A percentile compares a stretch with the other conserved stretches of the same genome.
These are phyloP conservation scores for Adoxophyes honmai DNA, from an alignment of 1,140 invertebrate species.

Conservation along the genomic window DNA sequence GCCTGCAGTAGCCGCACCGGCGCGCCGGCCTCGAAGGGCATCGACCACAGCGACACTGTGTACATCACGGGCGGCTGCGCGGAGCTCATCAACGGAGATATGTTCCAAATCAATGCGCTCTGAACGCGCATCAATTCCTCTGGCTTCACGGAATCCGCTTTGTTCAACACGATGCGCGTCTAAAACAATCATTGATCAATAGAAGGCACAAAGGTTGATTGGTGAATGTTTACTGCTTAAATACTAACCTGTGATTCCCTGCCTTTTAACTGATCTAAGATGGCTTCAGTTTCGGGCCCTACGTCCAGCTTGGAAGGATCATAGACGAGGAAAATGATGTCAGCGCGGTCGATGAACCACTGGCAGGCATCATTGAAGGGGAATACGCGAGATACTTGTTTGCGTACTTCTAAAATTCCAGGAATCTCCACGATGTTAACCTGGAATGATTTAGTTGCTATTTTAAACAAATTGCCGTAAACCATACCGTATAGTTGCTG, in stretches of 20 bases:
- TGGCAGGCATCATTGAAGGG: slow-evolving; percentile 97
- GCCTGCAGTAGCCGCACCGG: slow-evolving; percentile 87
- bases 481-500: too few relatives aligned
- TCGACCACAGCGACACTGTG: slow-evolving; percentile 93
- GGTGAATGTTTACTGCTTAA: too few relatives aligned
- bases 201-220: too few relatives aligned
- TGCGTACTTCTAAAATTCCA: slow-evolving; percentile 95
- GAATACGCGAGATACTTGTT: slow-evolving; percentile 94
- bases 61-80: slow-evolving; percentile 97
- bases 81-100: slow-evolving; percentile 95
- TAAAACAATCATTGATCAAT: too few relatives aligned
- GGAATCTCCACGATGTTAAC: slow-evolving; percentile 98
- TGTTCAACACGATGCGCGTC: slow-evolving; percentile 95
- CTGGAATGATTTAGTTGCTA: too few relatives aligned
- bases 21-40: slow-evolving; percentile 88
- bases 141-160: slow-evolving; percentile 94
- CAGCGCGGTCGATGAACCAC: slow-evolving; percentile 96
- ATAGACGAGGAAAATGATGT: slow-evolving; percentile 96
- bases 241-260: slow-evolving; percentile 88
- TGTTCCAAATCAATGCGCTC: slow-evolving; percentile 96
- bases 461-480: too few relatives aligned
- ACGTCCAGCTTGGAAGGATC: slow-evolving; percentile 97
- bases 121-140: slow-evolving; percentile 96
- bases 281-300: slow-evolving; percentile 95
- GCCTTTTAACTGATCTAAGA: slow-evolving; percentile 94